Percentiles rank a stretch among this genome's conserved stretches.
Conservation (phyloP, 2,113 vertebrate genomes). For the Carassius auratus region DNA sequence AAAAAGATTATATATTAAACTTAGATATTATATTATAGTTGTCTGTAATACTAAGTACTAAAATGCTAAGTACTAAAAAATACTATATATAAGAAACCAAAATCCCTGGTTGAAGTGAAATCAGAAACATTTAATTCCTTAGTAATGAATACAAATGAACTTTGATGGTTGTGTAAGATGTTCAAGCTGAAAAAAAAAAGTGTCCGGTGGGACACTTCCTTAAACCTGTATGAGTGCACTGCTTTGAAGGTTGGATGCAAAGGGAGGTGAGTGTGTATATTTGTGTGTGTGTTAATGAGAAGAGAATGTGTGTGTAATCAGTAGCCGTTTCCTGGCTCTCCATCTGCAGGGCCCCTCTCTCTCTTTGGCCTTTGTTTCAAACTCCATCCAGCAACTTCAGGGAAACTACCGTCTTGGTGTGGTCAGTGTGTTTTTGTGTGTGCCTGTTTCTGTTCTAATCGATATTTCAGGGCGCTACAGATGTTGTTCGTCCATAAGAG, state of each 20-base stretch:
- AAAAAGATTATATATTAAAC: too few relatives aligned
- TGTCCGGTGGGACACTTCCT: neutral
- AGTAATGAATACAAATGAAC: neutral
- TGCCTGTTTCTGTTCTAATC: conserved; percentile 26
- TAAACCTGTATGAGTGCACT: neutral
- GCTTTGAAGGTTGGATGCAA: neutral
- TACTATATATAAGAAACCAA: too few relatives aligned
- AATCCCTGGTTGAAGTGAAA: too few relatives aligned
- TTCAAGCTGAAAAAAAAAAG: neutral
- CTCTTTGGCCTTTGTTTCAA: conserved; percentile 71
- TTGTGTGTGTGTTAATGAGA: conserved; percentile 39
- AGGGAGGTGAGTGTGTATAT: conserved; percentile 12
- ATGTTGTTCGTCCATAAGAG: conserved; percentile 23
- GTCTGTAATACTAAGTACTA: too few relatives aligned
- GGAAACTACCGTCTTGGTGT: conserved; percentile 69
- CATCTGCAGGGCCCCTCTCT: conserved; percentile 60
- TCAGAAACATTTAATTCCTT: neutral
- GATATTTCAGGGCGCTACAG: neutral
- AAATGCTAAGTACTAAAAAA: too few relatives aligned
- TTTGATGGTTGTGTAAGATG: neutral
- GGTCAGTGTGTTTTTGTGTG: conserved; percentile 57
- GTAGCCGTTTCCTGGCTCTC: conserved; percentile 76
- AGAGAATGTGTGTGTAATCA: conserved; percentile 65
- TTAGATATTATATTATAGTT: neutral
- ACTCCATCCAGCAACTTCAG: conserved; percentile 64